Conservation (phyloP, 2,113 vertebrate genomes). For the Equus quagga region DNA sequence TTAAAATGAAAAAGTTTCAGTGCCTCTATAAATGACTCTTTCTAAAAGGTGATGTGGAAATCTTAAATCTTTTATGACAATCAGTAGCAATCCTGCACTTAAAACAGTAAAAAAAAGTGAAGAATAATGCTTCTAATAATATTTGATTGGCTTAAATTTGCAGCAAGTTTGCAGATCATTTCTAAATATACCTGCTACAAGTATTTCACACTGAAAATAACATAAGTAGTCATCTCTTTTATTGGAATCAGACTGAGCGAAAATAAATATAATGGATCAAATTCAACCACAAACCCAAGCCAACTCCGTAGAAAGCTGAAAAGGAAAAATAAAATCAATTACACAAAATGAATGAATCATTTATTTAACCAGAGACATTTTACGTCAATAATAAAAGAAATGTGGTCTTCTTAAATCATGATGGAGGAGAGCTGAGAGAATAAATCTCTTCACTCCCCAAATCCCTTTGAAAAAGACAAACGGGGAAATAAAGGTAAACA, state of each 20-base stretch:
- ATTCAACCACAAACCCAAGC: slow-evolving; percentile 13
- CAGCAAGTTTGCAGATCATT: slow-evolving; percentile 19
- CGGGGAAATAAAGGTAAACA: slow-evolving; percentile 13
- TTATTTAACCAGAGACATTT: not conserved
- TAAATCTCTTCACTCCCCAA: not conserved
- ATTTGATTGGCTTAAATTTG: slow-evolving; percentile 41
- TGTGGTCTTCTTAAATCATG: not conserved
- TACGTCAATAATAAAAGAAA: not conserved
- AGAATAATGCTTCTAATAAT: slow-evolving; percentile 46
- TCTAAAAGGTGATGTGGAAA: slow-evolving; percentile 43
- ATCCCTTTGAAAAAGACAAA: not conserved
- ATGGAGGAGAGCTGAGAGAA: not conserved
- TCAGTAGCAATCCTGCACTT: not conserved
- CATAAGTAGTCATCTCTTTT: not conserved
- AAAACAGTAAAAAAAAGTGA: slow-evolving; percentile 3
- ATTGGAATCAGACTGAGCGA: not conserved
- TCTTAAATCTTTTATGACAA: slow-evolving; percentile 56
- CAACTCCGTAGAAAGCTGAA: not conserved
- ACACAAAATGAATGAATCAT: not conserved
- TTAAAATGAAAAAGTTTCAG: slow-evolving; percentile 46
- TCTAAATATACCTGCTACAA: slow-evolving; percentile 5
- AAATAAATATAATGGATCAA: slow-evolving; percentile 44
- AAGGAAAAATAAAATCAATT: slow-evolving; percentile 41
- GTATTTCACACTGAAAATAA: slow-evolving; percentile 49
- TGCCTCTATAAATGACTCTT: slow-evolving; percentile 28